Evolutionary conservation across 1,140 invertebrate species (phyloP).

Genomic region (Paraescarpia echinospica): DNA sequence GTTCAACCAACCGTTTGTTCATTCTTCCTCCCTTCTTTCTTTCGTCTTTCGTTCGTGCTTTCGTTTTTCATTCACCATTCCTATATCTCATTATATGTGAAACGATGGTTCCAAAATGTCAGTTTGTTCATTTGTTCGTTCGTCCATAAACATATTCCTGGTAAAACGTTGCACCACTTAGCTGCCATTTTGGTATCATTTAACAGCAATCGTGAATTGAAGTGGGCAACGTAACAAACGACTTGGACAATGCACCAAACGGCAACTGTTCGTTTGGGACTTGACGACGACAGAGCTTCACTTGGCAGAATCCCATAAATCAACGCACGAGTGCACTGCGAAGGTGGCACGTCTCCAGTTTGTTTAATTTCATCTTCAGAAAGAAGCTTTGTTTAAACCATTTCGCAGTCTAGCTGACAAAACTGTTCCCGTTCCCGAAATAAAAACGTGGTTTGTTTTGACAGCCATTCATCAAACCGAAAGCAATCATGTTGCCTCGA

Average conservation of each 20-base stretch:
- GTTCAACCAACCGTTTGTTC: too few relatives aligned
- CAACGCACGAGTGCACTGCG: not conserved
- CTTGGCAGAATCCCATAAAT: not conserved
- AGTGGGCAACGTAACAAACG: too few relatives aligned
- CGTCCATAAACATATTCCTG: too few relatives aligned
- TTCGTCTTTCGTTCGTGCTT: too few relatives aligned
- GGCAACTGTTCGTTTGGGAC: not conserved
- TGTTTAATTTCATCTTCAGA: not conserved
- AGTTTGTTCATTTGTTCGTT: too few relatives aligned
- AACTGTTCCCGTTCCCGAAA: not conserved
- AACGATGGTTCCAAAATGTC: too few relatives aligned
- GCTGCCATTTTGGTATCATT: too few relatives aligned
- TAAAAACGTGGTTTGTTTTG: not conserved
- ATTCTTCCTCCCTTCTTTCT: too few relatives aligned
- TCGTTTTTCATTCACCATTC: too few relatives aligned
- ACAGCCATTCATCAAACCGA: not conserved
- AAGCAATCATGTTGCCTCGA: not conserved
- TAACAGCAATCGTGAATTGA: too few relatives aligned
- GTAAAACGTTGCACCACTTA: too few relatives aligned
- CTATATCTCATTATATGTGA: too few relatives aligned
- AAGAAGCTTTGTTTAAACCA: not conserved
- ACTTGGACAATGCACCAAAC: not conserved
- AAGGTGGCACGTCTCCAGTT: not conserved
- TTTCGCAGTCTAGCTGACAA: not conserved
- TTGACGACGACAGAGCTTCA: not conserved